Base-by-base conservation (phyloP, 1,140 invertebrate species). In the Drosophila nasuta region DNA sequence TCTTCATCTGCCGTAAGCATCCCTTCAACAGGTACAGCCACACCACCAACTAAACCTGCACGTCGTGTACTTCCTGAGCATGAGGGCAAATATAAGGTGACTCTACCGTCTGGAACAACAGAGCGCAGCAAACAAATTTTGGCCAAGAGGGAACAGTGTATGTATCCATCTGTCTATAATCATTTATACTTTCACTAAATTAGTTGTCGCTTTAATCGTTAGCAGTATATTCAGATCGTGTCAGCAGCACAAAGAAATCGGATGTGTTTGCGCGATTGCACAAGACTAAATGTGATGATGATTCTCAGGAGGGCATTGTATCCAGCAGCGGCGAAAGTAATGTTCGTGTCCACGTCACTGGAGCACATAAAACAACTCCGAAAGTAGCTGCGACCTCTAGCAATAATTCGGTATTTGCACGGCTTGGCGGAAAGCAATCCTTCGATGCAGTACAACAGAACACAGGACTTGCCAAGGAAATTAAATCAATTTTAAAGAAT, bases 11-110 rank as follows among this genome's bases (percentile, higher is more conserved):
- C 17, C n/a, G 6, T 28, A 45, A 45, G 30, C 56, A 54, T 3
- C 15, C 8, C 41, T 46, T 5, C 35, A 15, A 25, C 20, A 7
- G 20, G 43, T 30, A 38, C 3, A 17, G 20, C 52, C 0, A 59
- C 74, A 5, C 81, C 86, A 28, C 75, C 85, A 8, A 64, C 73
- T 8, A 92, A 92, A 45, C 93, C 92, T 76, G 83, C 92, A 13
- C 74, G 93, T 28, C 88, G 93, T n/a, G 93, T 94, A 48, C 77
- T 94, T 13, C 93, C 93, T 5, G 93, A 94, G 68, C 93, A 94
- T 74, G 93, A 94, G 78, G 93, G 93, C 4, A 91, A 85, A 62
- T 94, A 94, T 72, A 93, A 93, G 86, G 92, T 94, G 4, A 93
- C 91, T 56, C 86, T 94, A 73, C 93, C 93, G 0, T 78, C 85